Conservation (phyloP, 2,797 vertebrate genomes). For the Fratercula arctica region DNA sequence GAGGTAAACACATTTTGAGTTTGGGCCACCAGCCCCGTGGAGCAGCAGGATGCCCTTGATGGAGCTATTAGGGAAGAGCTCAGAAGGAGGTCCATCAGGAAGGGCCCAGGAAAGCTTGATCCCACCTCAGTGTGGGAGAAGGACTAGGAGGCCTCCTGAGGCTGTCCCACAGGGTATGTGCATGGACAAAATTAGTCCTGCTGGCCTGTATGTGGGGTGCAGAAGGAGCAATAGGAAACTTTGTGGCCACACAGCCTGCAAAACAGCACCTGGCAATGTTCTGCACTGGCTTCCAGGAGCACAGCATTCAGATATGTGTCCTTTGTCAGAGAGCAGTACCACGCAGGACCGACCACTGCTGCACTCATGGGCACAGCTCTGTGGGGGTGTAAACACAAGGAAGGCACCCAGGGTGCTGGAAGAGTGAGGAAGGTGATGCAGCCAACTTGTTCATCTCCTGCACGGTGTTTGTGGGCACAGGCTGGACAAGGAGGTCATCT, state of each 20-base stretch:
- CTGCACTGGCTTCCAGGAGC: background rate
- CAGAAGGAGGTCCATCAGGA: background rate
- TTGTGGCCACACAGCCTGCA: background rate
- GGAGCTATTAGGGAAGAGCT: background rate
- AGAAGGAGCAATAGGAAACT: background rate
- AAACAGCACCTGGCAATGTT: background rate
- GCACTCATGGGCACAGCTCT: background rate
- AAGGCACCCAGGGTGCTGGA: background rate
- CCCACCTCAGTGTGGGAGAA: background rate
- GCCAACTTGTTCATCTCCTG: background rate
- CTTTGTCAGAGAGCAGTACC: background rate
- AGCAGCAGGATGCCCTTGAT: background rate
- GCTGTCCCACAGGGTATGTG: background rate
- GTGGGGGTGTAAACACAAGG: background rate
- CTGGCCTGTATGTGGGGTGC: background rate
- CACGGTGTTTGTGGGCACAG: fast-evolving
- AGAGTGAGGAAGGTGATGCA: background rate
- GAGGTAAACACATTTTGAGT: fast-evolving
- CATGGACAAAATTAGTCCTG: background rate
- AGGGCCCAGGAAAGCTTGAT: background rate
- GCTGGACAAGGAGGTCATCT: background rate
- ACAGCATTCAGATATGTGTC: fast-evolving
- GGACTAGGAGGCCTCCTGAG: background rate
- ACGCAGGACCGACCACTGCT: fast-evolving
- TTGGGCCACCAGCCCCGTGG: background rate